Evolutionary conservation across 2,888 invertebrate genomes (phyloP), one percentile per base, ranked within the genome.

Genomic region (Pseudeuparius sepicola): DNA sequence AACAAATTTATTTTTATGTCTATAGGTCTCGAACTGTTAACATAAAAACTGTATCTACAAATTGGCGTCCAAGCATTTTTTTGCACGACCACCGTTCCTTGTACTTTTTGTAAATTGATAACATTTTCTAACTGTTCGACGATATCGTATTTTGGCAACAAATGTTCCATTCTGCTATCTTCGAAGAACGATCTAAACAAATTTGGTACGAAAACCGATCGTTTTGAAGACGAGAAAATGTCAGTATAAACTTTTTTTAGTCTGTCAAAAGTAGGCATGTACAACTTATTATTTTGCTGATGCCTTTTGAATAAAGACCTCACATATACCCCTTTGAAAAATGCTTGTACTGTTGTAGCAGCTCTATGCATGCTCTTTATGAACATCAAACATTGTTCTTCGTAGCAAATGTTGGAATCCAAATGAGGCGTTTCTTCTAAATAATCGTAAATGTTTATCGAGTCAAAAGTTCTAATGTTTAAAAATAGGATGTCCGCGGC

Each of bases 341-440:
- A 49, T 1, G 58, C 45, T 37, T 60, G 59, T 4, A 61, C 47
- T 39, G 37, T 50, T 4, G 49, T 42, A 10, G 55, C 52, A 1
- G 54, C 48, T n/a, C 41, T 36, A 39, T 57, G 45, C 42, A 44
- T 41, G 11, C 38, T 27, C 34, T 54, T 50, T 1, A 46, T 36
- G 25, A 45, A 44, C 3, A 45, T 41, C 14, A 50, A 40, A 20
- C 55, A 52, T 9, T 48, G 45, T 1, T 36, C 34, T 1, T 31
- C 32, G 4, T 11, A 9, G 18, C 38, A 39, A 5, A 28, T 24
- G 6, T 17, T 10, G 4, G 36, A 28, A 14, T 7, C 13, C 5
- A 38, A 16, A 16, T 43, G 43, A n/a, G 37, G 33, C 24, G 2
- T 3, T 20, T 18, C 23, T 14, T 38, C 31, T 14, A 35, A 35